phyloP scores from a whole-genome alignment of 2,113 vertebrate species.

The Nycticorax nycticorax region DNA sequence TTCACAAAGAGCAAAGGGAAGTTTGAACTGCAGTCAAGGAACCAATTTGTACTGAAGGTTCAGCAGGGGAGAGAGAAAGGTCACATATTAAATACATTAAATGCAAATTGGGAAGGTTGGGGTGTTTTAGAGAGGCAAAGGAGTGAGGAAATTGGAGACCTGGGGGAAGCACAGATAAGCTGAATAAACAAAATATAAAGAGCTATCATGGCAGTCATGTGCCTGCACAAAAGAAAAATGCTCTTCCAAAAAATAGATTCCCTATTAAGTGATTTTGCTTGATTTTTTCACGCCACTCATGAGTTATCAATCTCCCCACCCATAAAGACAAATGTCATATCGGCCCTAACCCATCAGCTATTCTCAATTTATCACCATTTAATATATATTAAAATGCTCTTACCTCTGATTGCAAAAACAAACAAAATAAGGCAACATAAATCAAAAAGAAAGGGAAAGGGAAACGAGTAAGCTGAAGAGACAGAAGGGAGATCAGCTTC shows the following conservation, averaged over 20 bases:
- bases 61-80: not conserved
- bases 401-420: slow-evolving; percentile 71
- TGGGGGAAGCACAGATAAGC: slow-evolving; percentile 19
- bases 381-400: slow-evolving; percentile 73
- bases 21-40: not conserved
- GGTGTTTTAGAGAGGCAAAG: not conserved
- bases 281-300: slow-evolving; percentile 3
- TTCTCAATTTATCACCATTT: slow-evolving; percentile 76
- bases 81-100: not conserved
- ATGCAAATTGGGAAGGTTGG: not conserved
- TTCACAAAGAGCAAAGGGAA: not conserved
- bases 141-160: not conserved
- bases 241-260: not conserved
- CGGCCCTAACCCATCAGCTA: slow-evolving; percentile 44
- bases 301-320: slow-evolving; percentile 70
- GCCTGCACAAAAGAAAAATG: not conserved
- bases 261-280: slow-evolving; percentile 37
- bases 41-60: not conserved
- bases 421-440: slow-evolving; percentile 61
- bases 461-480: not conserved
- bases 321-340: slow-evolving; percentile 70
- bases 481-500: not conserved
- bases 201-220: not conserved
- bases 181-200: slow-evolving; percentile 55
- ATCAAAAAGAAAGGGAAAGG: slow-evolving; percentile 41